phyloP scores from a whole-genome alignment of 2,888 invertebrate genomes.

The Leptopilina syphax region DNA sequence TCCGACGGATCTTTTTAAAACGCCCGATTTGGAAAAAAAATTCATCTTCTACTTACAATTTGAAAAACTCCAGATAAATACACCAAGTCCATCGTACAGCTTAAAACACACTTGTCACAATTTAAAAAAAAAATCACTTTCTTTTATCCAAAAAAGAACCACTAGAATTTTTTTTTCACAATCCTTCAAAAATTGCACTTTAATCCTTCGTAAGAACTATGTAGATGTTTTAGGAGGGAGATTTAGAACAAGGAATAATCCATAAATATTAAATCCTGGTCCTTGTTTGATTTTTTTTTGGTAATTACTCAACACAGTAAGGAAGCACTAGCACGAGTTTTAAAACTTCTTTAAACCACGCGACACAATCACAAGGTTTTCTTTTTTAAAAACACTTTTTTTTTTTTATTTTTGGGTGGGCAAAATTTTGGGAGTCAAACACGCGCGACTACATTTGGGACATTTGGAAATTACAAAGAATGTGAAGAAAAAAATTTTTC shows the following conservation, averaged over 20 bases:
- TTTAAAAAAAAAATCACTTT: conserved; percentile 45
- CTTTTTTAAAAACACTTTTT: background rate
- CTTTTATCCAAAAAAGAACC: no score
- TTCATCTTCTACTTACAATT: conserved; percentile 58
- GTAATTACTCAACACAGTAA: background rate
- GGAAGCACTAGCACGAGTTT: conserved; percentile 14
- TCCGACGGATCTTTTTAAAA: conserved; percentile 16
- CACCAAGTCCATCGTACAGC: conserved; percentile 60
- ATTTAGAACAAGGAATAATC: no score
- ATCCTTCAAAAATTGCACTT: no score
- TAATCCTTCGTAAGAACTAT: no score
- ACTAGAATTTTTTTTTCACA: no score
- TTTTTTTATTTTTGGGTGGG: no score
- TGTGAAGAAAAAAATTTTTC: background rate
- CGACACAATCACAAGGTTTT: conserved; percentile 35
- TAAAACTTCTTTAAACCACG: background rate
- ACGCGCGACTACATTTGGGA: background rate
- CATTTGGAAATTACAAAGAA: no score
- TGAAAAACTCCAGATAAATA: conserved; percentile 54
- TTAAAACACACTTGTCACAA: conserved; percentile 61
- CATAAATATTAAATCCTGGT: no score
- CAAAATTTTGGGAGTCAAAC: background rate
- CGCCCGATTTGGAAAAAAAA: background rate
- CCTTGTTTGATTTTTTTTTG: no score
- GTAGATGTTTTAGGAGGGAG: no score